These are phyloP conservation scores for Arrhamphus sclerolepis DNA, from an alignment of 2,797 vertebrate genomes.

Conservation along the genomic window DNA sequence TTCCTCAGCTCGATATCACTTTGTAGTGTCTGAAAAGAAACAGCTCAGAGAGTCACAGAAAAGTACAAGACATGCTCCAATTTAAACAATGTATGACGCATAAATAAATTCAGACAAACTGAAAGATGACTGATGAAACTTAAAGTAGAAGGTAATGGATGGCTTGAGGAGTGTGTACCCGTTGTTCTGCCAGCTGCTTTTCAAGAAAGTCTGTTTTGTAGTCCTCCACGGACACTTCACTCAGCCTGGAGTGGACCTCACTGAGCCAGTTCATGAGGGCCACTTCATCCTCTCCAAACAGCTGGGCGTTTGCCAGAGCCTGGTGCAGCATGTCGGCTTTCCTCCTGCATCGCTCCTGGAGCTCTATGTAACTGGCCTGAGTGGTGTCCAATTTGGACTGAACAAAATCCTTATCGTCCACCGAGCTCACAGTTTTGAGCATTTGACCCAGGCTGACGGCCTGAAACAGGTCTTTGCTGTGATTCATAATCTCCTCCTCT, in stretches of 20 bases:
- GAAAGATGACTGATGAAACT: constrained; percentile 61
- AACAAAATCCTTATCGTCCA: constrained; percentile 94
- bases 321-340: constrained; percentile 92
- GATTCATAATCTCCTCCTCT: constrained; percentile 92
- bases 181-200: constrained; percentile 89
- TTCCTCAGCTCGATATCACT: constrained; percentile 91
- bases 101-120: constrained; percentile 42
- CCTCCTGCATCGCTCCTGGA: constrained; percentile 90
- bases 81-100: constrained; percentile 2
- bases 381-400: constrained; percentile 91
- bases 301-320: constrained; percentile 93
- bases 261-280: constrained; percentile 98
- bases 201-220: constrained; percentile 86
- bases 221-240: constrained; percentile 87
- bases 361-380: constrained; percentile 90
- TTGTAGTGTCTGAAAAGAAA: constrained; percentile 85
- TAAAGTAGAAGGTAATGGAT: constrained; percentile 62
- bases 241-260: constrained; percentile 87
- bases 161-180: constrained; percentile 87
- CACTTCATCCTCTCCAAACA: constrained; percentile 97
- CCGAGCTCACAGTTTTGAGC: constrained; percentile 90
- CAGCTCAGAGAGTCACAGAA: constrained; percentile 12
- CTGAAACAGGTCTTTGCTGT: constrained; percentile 91
- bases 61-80: neutral
- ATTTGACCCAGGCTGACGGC: constrained; percentile 91